Conservation (phyloP, 1,140 invertebrate genomes). For the Drosophila micromelanica region DNA sequence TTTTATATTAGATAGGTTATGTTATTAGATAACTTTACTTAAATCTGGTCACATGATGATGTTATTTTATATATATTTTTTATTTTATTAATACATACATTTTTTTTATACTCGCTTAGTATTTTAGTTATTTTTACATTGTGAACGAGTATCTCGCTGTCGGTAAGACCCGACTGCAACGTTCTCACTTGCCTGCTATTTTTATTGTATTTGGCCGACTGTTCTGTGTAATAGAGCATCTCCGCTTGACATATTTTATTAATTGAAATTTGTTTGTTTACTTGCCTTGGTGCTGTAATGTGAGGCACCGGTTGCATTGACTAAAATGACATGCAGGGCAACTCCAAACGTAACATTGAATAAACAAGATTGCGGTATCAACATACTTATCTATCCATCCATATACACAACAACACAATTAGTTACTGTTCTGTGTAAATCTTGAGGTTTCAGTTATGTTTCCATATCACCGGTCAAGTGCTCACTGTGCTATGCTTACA, state of each 20-base stretch:
- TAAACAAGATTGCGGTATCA: not conserved
- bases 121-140: too few species aligned
- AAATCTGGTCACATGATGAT: too few species aligned
- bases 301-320: conserved; percentile 26
- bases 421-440: not conserved
- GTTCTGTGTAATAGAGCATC: conserved; percentile 71
- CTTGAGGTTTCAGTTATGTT: not conserved
- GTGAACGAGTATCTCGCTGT: too few species aligned
- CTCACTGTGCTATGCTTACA: not conserved
- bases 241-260: conserved; percentile 79
- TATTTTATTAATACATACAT: too few species aligned
- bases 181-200: not conserved
- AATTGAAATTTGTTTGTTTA: conserved; percentile 80
- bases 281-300: conserved; percentile 21
- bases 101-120: too few species aligned
- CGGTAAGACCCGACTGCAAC: too few species aligned
- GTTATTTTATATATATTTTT: too few species aligned
- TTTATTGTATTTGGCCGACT: conserved; percentile 12
- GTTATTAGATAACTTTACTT: too few species aligned
- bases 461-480: not conserved
- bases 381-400: conserved; percentile 3
- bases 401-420: not conserved
- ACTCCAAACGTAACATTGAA: not conserved
- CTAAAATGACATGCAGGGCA: conserved; percentile 12
- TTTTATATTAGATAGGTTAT: too few species aligned